These are phyloP conservation scores for Vidua chalybeata DNA, from an alignment of 2,113 vertebrate species.

Conservation along the genomic window DNA sequence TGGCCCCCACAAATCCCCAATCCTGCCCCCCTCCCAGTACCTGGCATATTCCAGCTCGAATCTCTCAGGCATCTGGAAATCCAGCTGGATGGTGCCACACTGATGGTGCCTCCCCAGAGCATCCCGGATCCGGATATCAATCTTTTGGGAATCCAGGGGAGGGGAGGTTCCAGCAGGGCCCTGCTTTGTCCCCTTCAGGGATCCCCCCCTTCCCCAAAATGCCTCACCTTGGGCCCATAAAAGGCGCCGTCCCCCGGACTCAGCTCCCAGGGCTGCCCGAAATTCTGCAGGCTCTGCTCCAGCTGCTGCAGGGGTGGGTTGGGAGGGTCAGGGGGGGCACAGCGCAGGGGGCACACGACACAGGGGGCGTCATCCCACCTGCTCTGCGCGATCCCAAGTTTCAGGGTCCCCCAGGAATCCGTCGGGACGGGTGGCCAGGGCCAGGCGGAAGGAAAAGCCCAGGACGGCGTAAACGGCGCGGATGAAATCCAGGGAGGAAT, in stretches of 20 bases:
- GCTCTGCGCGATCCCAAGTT: constrained; percentile 88
- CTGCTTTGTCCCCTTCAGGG: neutral
- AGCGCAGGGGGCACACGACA: fast-evolving
- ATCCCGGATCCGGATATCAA: constrained; percentile 86
- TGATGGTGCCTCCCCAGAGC: constrained; percentile 88
- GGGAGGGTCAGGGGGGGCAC: neutral
- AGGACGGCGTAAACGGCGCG: constrained; percentile 82
- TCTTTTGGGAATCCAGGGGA: neutral
- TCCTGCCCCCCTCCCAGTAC: constrained; percentile 39
- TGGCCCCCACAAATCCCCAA: neutral
- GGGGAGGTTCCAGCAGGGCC: neutral
- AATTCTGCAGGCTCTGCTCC: constrained; percentile 81
- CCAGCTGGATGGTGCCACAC: constrained; percentile 92
- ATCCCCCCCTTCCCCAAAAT: neutral
- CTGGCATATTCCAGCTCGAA: constrained; percentile 85
- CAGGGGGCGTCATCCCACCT: constrained; percentile 65
- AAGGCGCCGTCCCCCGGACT: constrained; percentile 90
- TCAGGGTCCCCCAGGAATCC: constrained; percentile 83
- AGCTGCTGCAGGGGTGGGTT: constrained; percentile 73
- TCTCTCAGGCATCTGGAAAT: constrained; percentile 90
- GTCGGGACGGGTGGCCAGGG: constrained; percentile 84
- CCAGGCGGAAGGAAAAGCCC: constrained; percentile 88
- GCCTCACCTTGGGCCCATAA: constrained; percentile 90
- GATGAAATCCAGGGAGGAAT: constrained; percentile 87
- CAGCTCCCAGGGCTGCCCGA: constrained; percentile 86